Evolutionary conservation across 2,888 invertebrate species (phyloP), one percentile per base, ranked within the genome.

Genomic region (Protodeltote pygarga): DNA sequence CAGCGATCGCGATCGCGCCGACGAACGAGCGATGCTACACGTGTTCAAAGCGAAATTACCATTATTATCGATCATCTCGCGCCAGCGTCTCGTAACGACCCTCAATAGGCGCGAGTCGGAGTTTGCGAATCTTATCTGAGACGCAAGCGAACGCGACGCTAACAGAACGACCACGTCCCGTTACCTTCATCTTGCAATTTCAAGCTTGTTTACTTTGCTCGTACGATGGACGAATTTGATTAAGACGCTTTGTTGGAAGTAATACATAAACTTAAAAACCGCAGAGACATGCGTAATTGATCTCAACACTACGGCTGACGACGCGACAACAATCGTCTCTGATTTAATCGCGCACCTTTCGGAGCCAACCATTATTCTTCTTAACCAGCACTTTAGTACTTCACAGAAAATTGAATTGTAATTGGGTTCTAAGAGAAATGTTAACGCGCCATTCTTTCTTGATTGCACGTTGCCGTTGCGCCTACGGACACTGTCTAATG

Each of bases 31-130:
- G 87, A 89, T 85, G 83, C 78, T 83, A 91, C 91, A 91, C 89
- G 90, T 90, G 91, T 89, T 85, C 75, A 72, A 65, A 47, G 77
- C 79, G 68, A 89, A 91, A 92, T 91, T 91, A 91, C 92, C 92
- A 92, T 92, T 90, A 91, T 92, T 92, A 92, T 91, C 91, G 91
- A 90, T 89, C 89, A 89, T 91, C 92, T 84, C 77, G 84, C 85
- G 80, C 84, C 79, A 73, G 78, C 77, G 85, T 83, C 77, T 77
- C 76, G 87, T 90, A 89, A 90, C 91, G 89, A 90, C 85, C 83
- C 82, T 79, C 80, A 83, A 89, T 85, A 86, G 87, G 83, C 87
- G 81, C 79, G 77, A 80, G 77, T 72, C 64, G 62, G 68, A 75
- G 74, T 76, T 62, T 34, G 74, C 79, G 75, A 83, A 85, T 85